Conservation (phyloP, 2,113 vertebrate species). For the Origma solitaria region DNA sequence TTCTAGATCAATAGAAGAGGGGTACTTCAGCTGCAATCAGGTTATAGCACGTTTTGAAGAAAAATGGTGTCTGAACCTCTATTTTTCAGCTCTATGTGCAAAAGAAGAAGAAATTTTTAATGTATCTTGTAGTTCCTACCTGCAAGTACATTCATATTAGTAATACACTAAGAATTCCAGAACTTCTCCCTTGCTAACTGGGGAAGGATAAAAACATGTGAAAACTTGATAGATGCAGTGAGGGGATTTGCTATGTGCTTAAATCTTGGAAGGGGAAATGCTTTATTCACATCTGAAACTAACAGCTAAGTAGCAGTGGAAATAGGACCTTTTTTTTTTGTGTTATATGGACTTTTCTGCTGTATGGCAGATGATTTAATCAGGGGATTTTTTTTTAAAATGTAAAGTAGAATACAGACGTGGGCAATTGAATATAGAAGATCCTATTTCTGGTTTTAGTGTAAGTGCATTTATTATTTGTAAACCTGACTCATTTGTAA, state of each 20-base stretch:
- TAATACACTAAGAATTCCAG: neutral
- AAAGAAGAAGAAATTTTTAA: neutral
- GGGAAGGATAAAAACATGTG: neutral
- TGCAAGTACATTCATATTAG: neutral
- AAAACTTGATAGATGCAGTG: neutral
- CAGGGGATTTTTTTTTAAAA: neutral
- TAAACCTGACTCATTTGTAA: conserved; percentile 21
- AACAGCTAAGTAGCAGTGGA: neutral
- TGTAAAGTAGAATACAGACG: neutral
- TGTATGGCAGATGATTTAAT: neutral
- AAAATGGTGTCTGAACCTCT: neutral
- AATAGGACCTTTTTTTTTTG: neutral
- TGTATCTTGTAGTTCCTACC: rapidly evolving
- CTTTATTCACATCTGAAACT: neutral
- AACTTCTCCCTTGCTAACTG: neutral
- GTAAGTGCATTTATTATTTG: neutral
- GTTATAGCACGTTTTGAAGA: neutral
- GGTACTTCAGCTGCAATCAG: neutral
- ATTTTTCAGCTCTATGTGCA: neutral
- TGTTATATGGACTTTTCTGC: neutral
- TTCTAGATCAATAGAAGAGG: neutral
- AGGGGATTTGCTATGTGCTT: neutral
- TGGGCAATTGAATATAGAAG: neutral
- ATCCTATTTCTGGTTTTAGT: neutral
- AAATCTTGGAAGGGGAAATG: neutral